Base-by-base conservation (phyloP, 2,888 invertebrate genomes). In the Rhogogaster chlorosoma region DNA sequence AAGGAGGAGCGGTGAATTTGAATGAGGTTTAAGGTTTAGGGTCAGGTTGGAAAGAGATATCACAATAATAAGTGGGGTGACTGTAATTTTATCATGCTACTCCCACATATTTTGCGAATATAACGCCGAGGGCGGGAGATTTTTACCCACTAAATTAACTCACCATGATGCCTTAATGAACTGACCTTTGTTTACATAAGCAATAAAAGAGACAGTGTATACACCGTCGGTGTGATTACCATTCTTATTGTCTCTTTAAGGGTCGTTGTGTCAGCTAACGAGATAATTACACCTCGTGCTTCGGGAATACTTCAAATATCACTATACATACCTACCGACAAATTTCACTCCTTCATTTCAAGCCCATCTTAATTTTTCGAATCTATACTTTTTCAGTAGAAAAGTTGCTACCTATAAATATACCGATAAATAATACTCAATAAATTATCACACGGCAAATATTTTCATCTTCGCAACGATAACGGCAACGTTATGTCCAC, bases 151-250 rank as follows among this genome's bases (percentile, higher is more conserved):
- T 80, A 22, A 57, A 80, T 80, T 80, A 61, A 57, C 80, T 38
- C 57, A 6, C 22, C 61, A 38, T 80, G 38, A 80, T 38, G 80
- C 80, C 57, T 61, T 80, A 80, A 80, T 57, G 36, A 80, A 80
- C 80, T 57, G 80, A 80, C 80, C 80, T 80, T 57, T 36, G 80
- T 80, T 80, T 80, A 80, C 80, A 38, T 80, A 80, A 80, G 80
- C 80, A 80, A 80, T 80, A 57, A 80, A 80, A 80, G 61, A 57
- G 80, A 80, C 78, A 57, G 32, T 61, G 78, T 61, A 36, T 36
- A 80, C 61, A 80, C 57, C 80, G 61, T 22, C 18, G 57, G 38
- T 61, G 80, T 80, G 80, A 80, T 80, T 61, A 80, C 61, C 80
- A 61, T 49, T 80, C 61, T 80, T 80, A 80, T 61, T 80, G 36